Percentiles rank a stretch among this genome's conserved stretches.
Conservation (phyloP, 2,797 vertebrate genomes). For the Melanotaenia trifasciata region DNA sequence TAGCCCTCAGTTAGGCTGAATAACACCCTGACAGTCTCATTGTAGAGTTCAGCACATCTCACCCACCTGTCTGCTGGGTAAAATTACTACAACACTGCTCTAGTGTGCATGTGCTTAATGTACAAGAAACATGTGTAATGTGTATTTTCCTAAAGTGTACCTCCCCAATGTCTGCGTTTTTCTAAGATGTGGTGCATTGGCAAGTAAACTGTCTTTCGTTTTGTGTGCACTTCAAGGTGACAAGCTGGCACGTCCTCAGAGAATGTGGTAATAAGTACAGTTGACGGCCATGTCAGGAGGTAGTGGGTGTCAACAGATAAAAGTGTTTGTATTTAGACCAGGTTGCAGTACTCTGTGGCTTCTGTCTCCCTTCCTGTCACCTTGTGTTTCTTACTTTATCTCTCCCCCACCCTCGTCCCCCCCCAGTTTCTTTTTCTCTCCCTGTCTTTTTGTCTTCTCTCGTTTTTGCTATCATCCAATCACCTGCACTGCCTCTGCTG, state of each 20-base stretch:
- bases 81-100: constrained; percentile 36
- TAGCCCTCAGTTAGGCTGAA: constrained; percentile 52
- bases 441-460: not conserved
- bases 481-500: constrained; percentile 45
- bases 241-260: constrained; percentile 57
- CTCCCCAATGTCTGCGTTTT: constrained; percentile 9
- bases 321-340: constrained; percentile 74
- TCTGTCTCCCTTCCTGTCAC: constrained; percentile 67
- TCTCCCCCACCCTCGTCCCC: constrained; percentile 36
- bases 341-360: constrained; percentile 64
- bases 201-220: constrained; percentile 46
- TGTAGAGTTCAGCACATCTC: constrained; percentile 54
- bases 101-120: constrained; percentile 37
- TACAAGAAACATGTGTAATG: constrained; percentile 27
- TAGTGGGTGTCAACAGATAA: constrained; percentile 80
- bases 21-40: constrained; percentile 54
- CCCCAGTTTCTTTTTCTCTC: constrained; percentile 23
- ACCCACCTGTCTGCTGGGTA: constrained; percentile 63
- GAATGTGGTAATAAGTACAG: constrained; percentile 76
- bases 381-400: constrained; percentile 67
- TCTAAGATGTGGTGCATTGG: constrained; percentile 23
- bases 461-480: constrained; percentile 33
- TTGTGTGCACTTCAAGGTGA: constrained; percentile 53
- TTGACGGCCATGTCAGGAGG: constrained; percentile 74
- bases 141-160: constrained; percentile 22